Conservation (phyloP, 2,888 invertebrate species). For the Periphyllus acericola region DNA sequence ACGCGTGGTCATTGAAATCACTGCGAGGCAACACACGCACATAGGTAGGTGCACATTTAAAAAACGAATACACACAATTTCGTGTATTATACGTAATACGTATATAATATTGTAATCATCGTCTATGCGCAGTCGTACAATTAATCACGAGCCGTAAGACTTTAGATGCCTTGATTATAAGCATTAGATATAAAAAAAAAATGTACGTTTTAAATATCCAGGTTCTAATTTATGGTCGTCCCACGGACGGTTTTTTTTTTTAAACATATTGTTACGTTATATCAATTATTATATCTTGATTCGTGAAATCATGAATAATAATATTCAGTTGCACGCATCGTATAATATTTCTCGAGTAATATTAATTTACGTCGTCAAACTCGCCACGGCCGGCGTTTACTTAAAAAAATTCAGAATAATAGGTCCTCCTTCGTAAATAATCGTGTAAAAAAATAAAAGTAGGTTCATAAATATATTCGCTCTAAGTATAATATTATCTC, state of each 20-base stretch:
- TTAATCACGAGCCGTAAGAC: slow-evolving; percentile 29
- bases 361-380: background rate
- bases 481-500: too few relatives aligned
- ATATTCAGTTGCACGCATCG: slow-evolving; percentile 9
- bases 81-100: background rate
- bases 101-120: background rate
- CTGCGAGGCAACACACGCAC: slow-evolving; percentile 19
- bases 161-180: slow-evolving; percentile 46
- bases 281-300: slow-evolving; percentile 46
- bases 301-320: slow-evolving; percentile 44
- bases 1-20: slow-evolving; percentile 21
- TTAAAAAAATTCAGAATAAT: too few relatives aligned
- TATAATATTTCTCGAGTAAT: background rate
- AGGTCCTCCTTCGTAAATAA: background rate
- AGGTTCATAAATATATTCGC: too few relatives aligned
- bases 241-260: slow-evolving; percentile 19
- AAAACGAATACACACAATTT: slow-evolving; percentile 35
- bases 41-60: background rate
- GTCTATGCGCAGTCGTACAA: slow-evolving; percentile 15
- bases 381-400: background rate
- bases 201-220: slow-evolving; percentile 1
- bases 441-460: background rate
- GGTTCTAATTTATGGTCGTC: slow-evolving; percentile 37
- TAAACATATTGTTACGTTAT: slow-evolving; percentile 5
- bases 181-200: slow-evolving; percentile 39